Percentiles rank a stretch among this genome's conserved stretches.
phyloP scores from a whole-genome alignment of 2,113 vertebrate species.

The Callithrix jacchus region DNA sequence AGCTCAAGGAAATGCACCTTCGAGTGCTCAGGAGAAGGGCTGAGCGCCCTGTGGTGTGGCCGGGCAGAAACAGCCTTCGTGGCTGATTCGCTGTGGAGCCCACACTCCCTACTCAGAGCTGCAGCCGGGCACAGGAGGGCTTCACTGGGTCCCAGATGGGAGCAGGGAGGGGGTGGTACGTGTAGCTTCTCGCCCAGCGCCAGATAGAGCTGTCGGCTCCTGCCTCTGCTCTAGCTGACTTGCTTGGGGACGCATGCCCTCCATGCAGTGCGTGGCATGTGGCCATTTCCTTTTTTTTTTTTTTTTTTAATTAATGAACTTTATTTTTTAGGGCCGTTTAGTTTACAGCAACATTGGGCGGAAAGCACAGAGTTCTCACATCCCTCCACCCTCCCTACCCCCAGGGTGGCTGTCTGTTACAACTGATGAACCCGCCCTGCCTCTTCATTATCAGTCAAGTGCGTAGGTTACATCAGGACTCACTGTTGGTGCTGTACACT shows the following conservation, averaged over 20 bases:
- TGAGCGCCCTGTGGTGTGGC: background rate
- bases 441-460: background rate
- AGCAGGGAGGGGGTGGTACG: background rate
- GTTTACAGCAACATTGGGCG: background rate
- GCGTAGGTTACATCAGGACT: background rate
- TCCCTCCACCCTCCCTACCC: background rate
- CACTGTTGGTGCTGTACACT: background rate
- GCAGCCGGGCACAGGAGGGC: background rate
- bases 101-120: background rate
- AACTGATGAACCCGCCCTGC: background rate
- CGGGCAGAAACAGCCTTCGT: background rate
- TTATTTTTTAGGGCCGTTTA: background rate
- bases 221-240: background rate
- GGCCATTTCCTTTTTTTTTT: too few relatives aligned
- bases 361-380: background rate
- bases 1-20: background rate
- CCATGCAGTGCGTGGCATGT: rapidly evolving
- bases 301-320: background rate
- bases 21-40: background rate
- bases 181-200: background rate
- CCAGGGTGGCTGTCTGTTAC: too few relatives aligned
- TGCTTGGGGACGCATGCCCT: background rate
- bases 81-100: background rate
- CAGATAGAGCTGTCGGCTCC: rapidly evolving
- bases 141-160: background rate